Evolutionary conservation across 2,888 invertebrate genomes (phyloP), one percentile per base, ranked within the genome.

Genomic region (Drosophila borealis): DNA sequence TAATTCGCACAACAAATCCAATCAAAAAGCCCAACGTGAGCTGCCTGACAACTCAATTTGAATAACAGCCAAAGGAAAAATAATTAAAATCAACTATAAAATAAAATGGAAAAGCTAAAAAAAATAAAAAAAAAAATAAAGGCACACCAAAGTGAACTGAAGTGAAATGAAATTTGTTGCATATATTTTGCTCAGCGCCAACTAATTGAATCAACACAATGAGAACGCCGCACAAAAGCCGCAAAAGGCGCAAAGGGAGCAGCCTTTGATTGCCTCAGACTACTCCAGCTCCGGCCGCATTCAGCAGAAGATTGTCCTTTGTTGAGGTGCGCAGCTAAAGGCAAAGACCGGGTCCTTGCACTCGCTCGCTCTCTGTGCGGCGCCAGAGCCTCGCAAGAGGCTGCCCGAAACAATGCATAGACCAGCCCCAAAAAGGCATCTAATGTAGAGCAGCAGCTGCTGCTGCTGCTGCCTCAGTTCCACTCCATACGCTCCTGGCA

Each of bases 201-300:
- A 84, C 88, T 87, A 80, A 83, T 89, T 83, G 78, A 83, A 83
- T 83, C 87, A 87, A 87, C 81, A 83, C 83, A 83, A 87, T 83
- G 70, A 63, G 71, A 61, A 17, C 57, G 68, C 60, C 44, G 68
- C 66, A 84, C 54, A 81, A 63, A 64, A 57, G 80, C 44, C 34
- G 77, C 44, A 36, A 61, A 54, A 48, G n/a, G n/a, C 48, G 50
- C 50, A 14, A 36, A 44, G 45, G 44, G 49, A 57, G 59, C 39
- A 34, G 69, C 75, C 70, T 76, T 75, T 75, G 80, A 76, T 75
- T 66, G 80, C 74, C 74, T 25, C 33, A 36, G 36, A 36, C 29
- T 44, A 63, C 41, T 49, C 44, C 51, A 41, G 25, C 59, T 21
- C 17, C 11, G 19, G 39, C 25, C 49, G 48, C 53, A 71, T 70